Conservation (phyloP, 2,113 vertebrate species). For the Thinocorus orbignyianus region DNA sequence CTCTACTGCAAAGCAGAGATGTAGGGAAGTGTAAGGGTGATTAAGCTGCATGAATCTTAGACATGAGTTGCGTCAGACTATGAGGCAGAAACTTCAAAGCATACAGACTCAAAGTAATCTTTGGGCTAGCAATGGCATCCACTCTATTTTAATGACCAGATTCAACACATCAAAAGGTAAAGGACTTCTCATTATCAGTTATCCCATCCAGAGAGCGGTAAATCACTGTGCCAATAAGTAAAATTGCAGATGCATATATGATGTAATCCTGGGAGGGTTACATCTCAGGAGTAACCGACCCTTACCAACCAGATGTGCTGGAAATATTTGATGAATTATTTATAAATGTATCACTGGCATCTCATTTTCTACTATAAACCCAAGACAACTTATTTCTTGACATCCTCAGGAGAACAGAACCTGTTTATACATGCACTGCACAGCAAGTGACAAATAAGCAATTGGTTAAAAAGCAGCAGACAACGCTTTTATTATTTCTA, state of each 20-base stretch:
- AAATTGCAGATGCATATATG: background rate
- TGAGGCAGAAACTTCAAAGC: background rate
- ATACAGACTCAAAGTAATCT: background rate
- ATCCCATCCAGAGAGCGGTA: background rate
- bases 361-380: background rate
- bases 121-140: background rate
- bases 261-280: background rate
- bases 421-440: background rate
- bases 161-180: background rate
- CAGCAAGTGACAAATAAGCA: background rate
- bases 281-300: background rate
- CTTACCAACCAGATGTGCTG: background rate
- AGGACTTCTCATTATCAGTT: background rate
- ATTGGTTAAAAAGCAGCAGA: background rate
- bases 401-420: background rate
- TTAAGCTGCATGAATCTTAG: background rate
- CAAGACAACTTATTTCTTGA: background rate
- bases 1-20: background rate
- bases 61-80: background rate
- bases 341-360: background rate
- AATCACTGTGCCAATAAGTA: background rate
- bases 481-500: background rate
- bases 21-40: background rate
- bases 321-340: background rate
- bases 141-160: background rate